phyloP scores from a whole-genome alignment of 2,113 vertebrate species.

The Columba livia region DNA sequence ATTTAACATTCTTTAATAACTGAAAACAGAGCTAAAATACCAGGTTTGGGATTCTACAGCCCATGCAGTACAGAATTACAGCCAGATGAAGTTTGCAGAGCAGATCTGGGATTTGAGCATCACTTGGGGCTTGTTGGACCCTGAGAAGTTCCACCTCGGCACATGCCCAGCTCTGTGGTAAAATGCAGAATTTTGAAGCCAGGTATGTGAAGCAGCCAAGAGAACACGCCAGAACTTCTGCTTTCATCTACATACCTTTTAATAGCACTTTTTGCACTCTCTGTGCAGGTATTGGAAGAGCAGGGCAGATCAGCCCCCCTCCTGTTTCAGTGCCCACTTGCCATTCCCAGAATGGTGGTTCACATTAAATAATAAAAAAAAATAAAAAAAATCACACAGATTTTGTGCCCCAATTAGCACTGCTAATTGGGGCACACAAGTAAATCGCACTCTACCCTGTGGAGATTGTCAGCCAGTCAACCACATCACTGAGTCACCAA shows the following conservation, averaged over 20 bases:
- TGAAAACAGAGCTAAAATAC: background rate
- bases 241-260: background rate
- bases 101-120: background rate
- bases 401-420: constrained; percentile 86
- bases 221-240: background rate
- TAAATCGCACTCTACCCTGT: constrained; percentile 77
- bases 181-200: background rate
- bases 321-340: constrained; percentile 8
- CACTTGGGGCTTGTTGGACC: background rate
- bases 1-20: background rate
- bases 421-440: constrained; percentile 84
- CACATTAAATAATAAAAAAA: background rate
- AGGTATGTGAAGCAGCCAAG: background rate
- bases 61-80: background rate
- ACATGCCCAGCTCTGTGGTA: background rate
- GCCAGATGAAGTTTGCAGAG: background rate
- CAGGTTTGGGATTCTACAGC: background rate
- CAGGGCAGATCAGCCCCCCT: background rate
- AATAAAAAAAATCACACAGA: background rate
- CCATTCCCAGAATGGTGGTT: constrained; percentile 30
- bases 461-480: constrained; percentile 81
- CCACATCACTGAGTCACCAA: constrained; percentile 78
- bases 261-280: accelerated
- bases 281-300: background rate
- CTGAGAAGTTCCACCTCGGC: background rate